phyloP scores from a whole-genome alignment of 2,888 invertebrate genomes.

The Melikaiella ostensackeni region DNA sequence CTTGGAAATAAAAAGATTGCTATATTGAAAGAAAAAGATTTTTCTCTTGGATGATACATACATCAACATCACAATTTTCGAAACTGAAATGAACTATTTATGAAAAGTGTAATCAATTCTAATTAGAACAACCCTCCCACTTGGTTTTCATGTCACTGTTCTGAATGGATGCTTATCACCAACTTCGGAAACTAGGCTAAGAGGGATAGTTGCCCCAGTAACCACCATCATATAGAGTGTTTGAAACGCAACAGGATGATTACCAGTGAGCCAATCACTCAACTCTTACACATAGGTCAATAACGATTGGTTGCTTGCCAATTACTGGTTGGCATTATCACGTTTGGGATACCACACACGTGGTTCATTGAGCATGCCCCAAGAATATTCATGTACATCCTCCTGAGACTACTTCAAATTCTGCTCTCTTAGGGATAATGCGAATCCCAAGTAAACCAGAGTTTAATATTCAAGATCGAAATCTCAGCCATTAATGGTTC shows the following conservation, averaged over 20 bases:
- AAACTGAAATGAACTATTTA: neutral
- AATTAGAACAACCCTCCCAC: neutral
- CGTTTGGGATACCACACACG: conserved; percentile 5
- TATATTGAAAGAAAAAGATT: no score
- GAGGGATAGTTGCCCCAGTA: conserved; percentile 26
- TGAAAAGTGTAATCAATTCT: neutral
- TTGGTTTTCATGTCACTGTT: conserved; percentile 14
- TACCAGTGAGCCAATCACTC: conserved; percentile 30
- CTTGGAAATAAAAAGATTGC: no score
- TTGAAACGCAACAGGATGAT: conserved; percentile 36
- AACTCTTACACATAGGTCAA: conserved; percentile 22
- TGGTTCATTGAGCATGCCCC: conserved; percentile 12
- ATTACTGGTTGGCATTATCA: conserved; percentile 28
- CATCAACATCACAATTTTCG: no score
- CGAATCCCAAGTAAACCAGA: conserved; percentile 20
- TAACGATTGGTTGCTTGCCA: conserved; percentile 30
- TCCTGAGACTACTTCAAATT: conserved; percentile 21
- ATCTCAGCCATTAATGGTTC: conserved; percentile 23
- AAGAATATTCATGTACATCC: conserved; percentile 37
- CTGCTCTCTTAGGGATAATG: conserved; percentile 36
- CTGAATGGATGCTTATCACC: conserved; percentile 17
- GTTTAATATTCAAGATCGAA: conserved; percentile 33
- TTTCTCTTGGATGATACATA: no score
- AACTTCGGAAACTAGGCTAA: conserved; percentile 29
- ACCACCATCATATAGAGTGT: conserved; percentile 15